These are phyloP conservation scores for Drosophila eohydei DNA, from an alignment of 2,888 invertebrate genomes.

Conservation along the genomic window DNA sequence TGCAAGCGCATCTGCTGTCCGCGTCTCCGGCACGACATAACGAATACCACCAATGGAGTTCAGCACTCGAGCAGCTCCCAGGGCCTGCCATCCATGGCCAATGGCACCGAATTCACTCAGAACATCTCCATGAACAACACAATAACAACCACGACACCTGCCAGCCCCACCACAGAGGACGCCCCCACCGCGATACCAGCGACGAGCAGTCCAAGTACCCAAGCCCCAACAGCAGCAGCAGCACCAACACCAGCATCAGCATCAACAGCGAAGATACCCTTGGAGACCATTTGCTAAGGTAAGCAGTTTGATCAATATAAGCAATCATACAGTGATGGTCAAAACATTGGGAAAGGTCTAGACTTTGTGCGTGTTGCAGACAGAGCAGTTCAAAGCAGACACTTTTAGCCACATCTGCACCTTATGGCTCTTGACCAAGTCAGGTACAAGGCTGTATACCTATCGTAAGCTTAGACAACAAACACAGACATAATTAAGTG, in stretches of 20 bases:
- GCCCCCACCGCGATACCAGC: neutral
- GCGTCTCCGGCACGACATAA: slow-evolving; percentile 86
- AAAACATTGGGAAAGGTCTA: neutral
- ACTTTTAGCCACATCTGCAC: neutral
- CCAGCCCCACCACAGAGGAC: slow-evolving; percentile 20
- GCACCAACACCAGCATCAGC: slow-evolving; percentile 27
- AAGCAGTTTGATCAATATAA: slow-evolving; percentile 40
- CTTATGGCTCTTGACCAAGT: neutral
- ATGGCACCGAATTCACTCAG: slow-evolving; percentile 80
- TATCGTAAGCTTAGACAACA: neutral
- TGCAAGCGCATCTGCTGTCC: slow-evolving; percentile 89
- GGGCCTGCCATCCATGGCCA: slow-evolving; percentile 91
- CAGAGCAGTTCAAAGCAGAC: neutral
- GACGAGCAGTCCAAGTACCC: slow-evolving; percentile 6
- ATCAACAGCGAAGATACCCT: slow-evolving; percentile 85
- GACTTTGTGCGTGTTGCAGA: neutral
- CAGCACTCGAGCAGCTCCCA: slow-evolving; percentile 91
- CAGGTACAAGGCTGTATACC: neutral
- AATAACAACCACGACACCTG: slow-evolving; percentile 41
- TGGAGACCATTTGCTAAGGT: slow-evolving; percentile 88
- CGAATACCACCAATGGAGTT: slow-evolving; percentile 87
- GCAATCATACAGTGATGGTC: neutral
- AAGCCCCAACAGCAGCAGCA: slow-evolving; percentile 5
- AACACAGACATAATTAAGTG: neutral
- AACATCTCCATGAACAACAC: slow-evolving; percentile 76